Conservation (phyloP, 2,888 invertebrate species). For the Xestia c-nigrum region DNA sequence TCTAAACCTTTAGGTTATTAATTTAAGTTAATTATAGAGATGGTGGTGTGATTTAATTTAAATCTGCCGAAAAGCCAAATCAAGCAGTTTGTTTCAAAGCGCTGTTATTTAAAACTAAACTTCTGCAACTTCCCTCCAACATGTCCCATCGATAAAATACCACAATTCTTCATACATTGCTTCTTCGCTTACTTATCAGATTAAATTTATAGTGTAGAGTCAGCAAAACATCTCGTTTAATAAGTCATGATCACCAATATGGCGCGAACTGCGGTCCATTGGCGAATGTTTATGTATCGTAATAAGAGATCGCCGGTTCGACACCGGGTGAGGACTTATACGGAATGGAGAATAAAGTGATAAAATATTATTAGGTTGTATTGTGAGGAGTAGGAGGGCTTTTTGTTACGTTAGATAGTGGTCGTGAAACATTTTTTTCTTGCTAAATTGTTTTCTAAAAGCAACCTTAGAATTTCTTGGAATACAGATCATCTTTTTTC, state of each 20-base stretch:
- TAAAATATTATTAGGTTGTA: slow-evolving; percentile 53
- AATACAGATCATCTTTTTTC: not conserved
- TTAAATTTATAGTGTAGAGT: slow-evolving; percentile 59
- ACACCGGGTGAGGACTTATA: slow-evolving; percentile 54
- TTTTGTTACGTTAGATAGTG: slow-evolving; percentile 11
- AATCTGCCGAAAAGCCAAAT: no score
- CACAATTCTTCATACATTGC: slow-evolving; percentile 54
- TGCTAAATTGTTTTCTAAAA: not conserved
- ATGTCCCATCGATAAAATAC: slow-evolving; percentile 35
- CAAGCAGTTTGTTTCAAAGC: no score
- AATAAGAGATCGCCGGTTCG: slow-evolving; percentile 34
- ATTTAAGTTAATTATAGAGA: no score
- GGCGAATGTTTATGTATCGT: slow-evolving; percentile 60
- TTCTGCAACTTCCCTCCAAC: slow-evolving; percentile 21
- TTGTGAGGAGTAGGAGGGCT: not conserved
- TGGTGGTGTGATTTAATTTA: no score
- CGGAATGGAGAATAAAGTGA: slow-evolving; percentile 51
- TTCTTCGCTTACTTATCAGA: slow-evolving; percentile 59
- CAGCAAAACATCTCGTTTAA: slow-evolving; percentile 62
- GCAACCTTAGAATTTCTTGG: not conserved
- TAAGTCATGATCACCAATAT: slow-evolving; percentile 67
- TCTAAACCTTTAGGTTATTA: no score
- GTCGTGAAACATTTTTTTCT: not conserved
- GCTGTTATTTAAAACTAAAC: not conserved
- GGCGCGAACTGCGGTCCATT: slow-evolving; percentile 62